Evolutionary conservation across 2,888 invertebrate species (phyloP).

Genomic region (Dolichomitus sp.): DNA sequence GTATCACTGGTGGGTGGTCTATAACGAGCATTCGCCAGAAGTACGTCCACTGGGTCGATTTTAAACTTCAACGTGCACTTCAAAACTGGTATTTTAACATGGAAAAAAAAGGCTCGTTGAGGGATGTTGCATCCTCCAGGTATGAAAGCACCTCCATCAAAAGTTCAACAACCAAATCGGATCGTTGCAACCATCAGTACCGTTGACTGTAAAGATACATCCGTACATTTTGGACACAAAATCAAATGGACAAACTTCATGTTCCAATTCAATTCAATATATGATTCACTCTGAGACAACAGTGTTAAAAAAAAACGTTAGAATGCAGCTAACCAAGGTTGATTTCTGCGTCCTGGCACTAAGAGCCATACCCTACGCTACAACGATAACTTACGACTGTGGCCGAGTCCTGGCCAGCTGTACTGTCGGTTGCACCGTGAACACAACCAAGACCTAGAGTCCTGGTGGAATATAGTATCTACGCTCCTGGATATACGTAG

Average conservation of each 20-base stretch:
- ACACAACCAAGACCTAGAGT: conserved; percentile 7
- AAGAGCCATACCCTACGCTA: conserved; percentile 1
- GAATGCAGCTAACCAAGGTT: background rate
- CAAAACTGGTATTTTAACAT: too few species aligned
- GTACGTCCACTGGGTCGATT: too few species aligned
- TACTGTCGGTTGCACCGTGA: conserved; percentile 34
- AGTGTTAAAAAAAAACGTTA: background rate
- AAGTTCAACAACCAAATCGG: background rate
- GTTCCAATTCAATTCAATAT: background rate
- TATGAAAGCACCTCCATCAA: background rate
- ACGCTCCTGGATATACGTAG: conserved; percentile 48
- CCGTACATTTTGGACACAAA: background rate
- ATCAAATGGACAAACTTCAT: background rate
- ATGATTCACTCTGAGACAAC: background rate
- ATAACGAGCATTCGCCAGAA: too few species aligned
- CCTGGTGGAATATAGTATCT: conserved; percentile 32
- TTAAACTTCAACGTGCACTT: too few species aligned
- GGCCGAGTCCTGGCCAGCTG: conserved; percentile 27
- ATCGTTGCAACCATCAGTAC: too few species aligned
- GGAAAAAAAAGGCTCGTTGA: too few species aligned
- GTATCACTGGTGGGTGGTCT: background rate
- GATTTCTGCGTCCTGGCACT: conserved; percentile 3
- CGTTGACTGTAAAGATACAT: background rate
- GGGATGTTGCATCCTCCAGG: background rate
- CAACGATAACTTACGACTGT: conserved; percentile 38